These are phyloP conservation scores for Alexandromys fortis DNA, from an alignment of 2,113 vertebrate species.

Conservation along the genomic window DNA sequence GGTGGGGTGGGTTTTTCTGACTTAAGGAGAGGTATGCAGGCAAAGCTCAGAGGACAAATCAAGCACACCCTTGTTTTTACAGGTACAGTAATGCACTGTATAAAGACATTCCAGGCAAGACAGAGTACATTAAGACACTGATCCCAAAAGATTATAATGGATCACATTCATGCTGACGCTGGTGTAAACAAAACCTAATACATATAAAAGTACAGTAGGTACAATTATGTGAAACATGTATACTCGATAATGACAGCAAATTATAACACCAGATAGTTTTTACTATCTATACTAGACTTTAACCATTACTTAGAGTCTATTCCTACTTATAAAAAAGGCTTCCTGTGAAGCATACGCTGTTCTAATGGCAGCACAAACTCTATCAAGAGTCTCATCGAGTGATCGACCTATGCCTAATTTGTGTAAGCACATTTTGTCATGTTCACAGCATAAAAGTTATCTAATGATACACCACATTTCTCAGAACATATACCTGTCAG, in stretches of 20 bases:
- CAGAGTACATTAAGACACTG: neutral
- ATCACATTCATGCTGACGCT: neutral
- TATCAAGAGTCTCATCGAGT: neutral
- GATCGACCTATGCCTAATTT: neutral
- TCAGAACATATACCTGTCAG: neutral
- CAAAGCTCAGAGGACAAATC: slow-evolving; percentile 45
- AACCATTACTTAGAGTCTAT: neutral
- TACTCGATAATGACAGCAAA: neutral
- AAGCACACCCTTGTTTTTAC: neutral
- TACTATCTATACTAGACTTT: neutral
- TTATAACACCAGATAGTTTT: neutral
- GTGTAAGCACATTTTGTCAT: neutral
- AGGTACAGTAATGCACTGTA: neutral
- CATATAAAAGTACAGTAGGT: neutral
- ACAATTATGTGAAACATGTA: neutral
- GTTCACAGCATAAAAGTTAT: neutral
- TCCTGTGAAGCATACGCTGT: neutral
- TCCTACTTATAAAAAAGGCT: neutral
- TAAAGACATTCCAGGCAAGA: neutral
- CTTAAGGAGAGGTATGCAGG: neutral
- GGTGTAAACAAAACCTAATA: neutral
- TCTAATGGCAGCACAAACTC: neutral
- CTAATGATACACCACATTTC: neutral
- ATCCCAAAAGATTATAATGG: neutral
- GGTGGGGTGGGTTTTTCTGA: neutral